phyloP scores from a whole-genome alignment of 2,888 invertebrate species.

The Linyphia triangularis region DNA sequence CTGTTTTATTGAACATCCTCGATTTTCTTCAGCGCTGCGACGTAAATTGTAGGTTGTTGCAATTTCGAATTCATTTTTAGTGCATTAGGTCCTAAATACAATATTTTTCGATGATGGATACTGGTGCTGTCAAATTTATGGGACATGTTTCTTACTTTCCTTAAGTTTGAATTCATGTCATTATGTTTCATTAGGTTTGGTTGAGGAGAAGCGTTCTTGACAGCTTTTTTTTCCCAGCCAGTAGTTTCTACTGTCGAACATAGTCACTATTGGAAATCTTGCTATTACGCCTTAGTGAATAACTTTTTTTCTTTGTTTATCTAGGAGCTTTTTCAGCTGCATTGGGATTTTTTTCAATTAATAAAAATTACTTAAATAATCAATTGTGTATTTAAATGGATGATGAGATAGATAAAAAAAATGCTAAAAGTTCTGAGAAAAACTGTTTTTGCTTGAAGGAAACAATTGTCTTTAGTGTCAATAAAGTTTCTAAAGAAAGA shows the following conservation, averaged over 20 bases:
- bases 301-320: neutral
- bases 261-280: neutral
- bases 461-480: too few relatives aligned
- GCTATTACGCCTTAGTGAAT: constrained; percentile 14
- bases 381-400: too few relatives aligned
- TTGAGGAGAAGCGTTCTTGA: neutral
- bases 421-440: too few relatives aligned
- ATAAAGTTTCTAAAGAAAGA: too few relatives aligned
- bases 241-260: neutral
- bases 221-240: neutral
- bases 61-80: constrained; percentile 4
- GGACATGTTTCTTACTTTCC: neutral
- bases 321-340: neutral
- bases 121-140: constrained; percentile 17
- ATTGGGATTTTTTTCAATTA: neutral
- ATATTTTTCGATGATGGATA: constrained; percentile 5
- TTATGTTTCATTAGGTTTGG: constrained; percentile 16
- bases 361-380: too few relatives aligned
- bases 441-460: too few relatives aligned
- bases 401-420: too few relatives aligned
- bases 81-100: constrained; percentile 1
- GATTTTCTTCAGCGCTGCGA: constrained; percentile 1
- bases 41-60: constrained; percentile 10
- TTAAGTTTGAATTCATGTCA: constrained; percentile 9
- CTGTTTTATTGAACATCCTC: constrained; percentile 15